Conservation (phyloP, 2,888 invertebrate genomes). For the Dascillus cervinus region DNA sequence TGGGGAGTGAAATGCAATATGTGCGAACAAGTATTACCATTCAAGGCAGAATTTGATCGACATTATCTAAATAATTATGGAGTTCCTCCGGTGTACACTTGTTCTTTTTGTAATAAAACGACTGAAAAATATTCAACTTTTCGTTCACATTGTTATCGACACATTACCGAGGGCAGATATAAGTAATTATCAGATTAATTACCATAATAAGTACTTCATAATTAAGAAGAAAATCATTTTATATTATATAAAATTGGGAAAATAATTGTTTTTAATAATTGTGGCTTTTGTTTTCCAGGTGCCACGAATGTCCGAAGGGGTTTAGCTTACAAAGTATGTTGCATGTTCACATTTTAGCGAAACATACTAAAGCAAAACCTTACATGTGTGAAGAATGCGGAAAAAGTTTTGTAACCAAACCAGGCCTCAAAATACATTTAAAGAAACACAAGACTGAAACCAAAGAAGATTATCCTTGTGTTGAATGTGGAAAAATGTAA, state of each 20-base stretch:
- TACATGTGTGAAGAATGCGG: constrained; percentile 41
- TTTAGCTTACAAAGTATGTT: constrained; percentile 49
- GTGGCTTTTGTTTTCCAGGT: constrained; percentile 35
- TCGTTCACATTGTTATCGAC: constrained; percentile 50
- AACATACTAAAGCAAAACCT: constrained; percentile 43
- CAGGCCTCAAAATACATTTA: constrained; percentile 45
- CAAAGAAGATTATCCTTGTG: constrained; percentile 40
- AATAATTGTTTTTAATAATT: constrained; percentile 3
- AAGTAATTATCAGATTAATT: constrained; percentile 39
- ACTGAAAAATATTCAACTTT: constrained; percentile 49
- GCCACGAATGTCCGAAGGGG: constrained; percentile 47
- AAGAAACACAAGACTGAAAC: constrained; percentile 41
- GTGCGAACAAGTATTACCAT: constrained; percentile 47
- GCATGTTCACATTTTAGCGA: constrained; percentile 47
- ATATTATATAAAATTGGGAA: too few relatives aligned
- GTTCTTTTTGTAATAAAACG: constrained; percentile 50
- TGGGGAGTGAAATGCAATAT: constrained; percentile 51
- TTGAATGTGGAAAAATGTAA: constrained; percentile 42
- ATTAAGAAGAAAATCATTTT: neutral
- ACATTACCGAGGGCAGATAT: constrained; percentile 49
- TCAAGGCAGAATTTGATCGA: constrained; percentile 46
- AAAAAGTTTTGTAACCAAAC: constrained; percentile 42
- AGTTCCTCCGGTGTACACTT: constrained; percentile 48
- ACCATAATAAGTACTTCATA: neutral
- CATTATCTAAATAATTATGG: constrained; percentile 43